Evolutionary conservation across 2,113 vertebrate species (phyloP).

Genomic region (Xiphorhynchus elegans): DNA sequence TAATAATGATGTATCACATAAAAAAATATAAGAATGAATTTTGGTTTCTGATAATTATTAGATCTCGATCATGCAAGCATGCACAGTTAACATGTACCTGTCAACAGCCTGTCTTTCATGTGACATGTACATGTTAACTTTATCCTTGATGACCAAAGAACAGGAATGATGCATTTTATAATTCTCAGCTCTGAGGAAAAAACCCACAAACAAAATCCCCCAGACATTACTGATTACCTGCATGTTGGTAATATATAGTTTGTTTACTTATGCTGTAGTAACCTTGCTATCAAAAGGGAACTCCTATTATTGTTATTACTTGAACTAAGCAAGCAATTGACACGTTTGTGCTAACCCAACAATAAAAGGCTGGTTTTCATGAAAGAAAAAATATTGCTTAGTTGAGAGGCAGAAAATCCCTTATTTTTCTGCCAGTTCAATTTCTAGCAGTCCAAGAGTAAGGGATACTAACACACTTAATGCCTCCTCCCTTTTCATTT

Average conservation of each 20-base stretch:
- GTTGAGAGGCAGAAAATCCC: background rate
- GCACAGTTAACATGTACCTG: background rate
- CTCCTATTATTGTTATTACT: background rate
- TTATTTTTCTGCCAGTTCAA: background rate
- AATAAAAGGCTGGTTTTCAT: background rate
- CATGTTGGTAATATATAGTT: background rate
- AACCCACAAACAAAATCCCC: background rate
- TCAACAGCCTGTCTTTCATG: background rate
- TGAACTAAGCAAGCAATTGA: background rate
- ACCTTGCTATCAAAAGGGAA: background rate
- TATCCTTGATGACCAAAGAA: background rate
- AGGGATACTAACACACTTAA: background rate
- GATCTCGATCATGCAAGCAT: background rate
- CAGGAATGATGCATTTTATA: background rate
- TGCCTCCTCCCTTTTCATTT: background rate
- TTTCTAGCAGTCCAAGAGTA: background rate
- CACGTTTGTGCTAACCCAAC: background rate
- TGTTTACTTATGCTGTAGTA: background rate
- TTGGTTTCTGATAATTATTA: background rate
- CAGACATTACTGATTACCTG: background rate
- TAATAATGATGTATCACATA: background rate
- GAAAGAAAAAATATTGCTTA: background rate
- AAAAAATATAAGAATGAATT: background rate
- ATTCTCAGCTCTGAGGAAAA: background rate
- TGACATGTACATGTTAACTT: background rate